phyloP scores from a whole-genome alignment of 2,113 vertebrate genomes.

The Crotalus horridus region DNA sequence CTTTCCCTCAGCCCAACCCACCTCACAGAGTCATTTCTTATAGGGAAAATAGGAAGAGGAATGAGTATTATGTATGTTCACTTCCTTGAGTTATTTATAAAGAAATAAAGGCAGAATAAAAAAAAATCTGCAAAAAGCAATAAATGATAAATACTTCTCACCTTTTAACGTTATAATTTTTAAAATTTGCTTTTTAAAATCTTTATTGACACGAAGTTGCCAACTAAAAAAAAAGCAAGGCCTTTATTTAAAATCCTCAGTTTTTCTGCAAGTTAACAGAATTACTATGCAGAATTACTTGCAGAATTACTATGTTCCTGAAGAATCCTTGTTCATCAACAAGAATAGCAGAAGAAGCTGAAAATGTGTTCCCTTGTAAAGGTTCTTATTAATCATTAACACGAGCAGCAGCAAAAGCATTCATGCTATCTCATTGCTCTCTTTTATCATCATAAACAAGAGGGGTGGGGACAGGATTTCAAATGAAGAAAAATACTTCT shows the following conservation, averaged over 20 bases:
- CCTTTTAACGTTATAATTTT: neutral
- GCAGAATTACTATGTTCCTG: neutral
- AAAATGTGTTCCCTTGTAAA: neutral
- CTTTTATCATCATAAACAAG: neutral
- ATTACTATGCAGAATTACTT: no score
- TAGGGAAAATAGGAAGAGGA: no score
- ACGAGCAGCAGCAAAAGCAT: neutral
- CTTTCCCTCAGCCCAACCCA: no score
- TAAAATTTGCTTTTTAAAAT: neutral
- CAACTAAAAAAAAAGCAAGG: neutral
- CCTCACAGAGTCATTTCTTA: no score
- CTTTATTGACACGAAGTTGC: neutral
- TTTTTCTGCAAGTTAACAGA: neutral
- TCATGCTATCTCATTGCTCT: neutral
- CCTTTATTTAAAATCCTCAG: constrained; percentile 35
- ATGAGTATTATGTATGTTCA: no score
- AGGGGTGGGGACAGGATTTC: neutral
- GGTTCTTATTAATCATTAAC: neutral
- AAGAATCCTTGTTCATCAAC: neutral
- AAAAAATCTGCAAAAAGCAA: no score
- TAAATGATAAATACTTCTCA: neutral
- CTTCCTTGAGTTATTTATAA: no score
- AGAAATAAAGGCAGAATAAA: no score
- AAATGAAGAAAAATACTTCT: neutral
- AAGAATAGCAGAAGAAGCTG: neutral